Evolutionary conservation across 2,797 vertebrate genomes (phyloP).

Genomic region (Acanthiza pusilla): DNA sequence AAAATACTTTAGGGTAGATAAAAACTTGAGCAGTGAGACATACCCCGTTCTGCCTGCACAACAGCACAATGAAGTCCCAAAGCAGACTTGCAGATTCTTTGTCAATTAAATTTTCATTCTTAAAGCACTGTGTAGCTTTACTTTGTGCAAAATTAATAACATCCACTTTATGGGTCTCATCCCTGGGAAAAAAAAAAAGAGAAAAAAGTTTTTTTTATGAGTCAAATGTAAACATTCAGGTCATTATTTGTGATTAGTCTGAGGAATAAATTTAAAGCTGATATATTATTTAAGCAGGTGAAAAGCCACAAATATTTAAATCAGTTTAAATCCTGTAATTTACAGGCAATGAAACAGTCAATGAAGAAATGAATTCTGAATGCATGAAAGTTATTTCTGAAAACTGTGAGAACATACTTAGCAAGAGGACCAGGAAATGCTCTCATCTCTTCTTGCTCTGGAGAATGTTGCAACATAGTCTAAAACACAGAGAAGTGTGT

Average conservation of each 20-base stretch:
- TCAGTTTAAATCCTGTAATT: neutral
- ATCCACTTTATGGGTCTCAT: constrained; percentile 98
- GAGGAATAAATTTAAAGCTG: neutral
- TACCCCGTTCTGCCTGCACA: constrained; percentile 97
- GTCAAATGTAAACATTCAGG: neutral
- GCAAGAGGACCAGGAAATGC: constrained; percentile 91
- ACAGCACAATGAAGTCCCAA: constrained; percentile 92
- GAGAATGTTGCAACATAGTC: constrained; percentile 87
- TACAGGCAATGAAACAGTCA: neutral
- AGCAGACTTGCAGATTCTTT: constrained; percentile 91
- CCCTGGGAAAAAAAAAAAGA: constrained; percentile 69
- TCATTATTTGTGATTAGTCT: neutral
- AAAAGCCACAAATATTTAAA: neutral
- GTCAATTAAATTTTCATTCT: constrained; percentile 86
- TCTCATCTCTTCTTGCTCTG: constrained; percentile 88
- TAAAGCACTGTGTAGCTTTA: constrained; percentile 86
- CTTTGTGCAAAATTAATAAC: constrained; percentile 97
- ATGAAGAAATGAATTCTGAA: neutral
- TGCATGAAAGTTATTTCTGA: neutral
- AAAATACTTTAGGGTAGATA: neutral
- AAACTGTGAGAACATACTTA: constrained; percentile 78
- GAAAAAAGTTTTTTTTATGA: neutral
- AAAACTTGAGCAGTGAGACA: constrained; percentile 1
- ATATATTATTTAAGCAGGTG: neutral
- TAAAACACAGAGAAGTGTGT: constrained; percentile 49